Base-by-base conservation (phyloP, 2,797 vertebrate genomes). In the Sphenopsis melanotis region DNA sequence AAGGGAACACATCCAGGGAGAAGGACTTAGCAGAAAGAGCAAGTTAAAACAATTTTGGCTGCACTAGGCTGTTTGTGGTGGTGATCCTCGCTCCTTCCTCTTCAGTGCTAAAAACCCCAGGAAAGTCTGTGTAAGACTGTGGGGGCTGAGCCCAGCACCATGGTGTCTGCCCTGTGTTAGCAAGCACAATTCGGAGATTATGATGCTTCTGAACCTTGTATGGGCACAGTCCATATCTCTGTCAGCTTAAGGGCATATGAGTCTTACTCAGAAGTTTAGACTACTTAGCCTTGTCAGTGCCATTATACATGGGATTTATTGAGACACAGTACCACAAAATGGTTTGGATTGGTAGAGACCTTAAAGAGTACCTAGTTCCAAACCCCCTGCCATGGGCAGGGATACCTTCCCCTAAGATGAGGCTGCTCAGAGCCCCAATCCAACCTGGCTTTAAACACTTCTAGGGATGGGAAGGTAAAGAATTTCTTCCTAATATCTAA, bases 1-100 rank as follows among this genome's bases (percentile, higher is more conserved):
- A 92, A 90, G 46, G 15, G 59, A 80, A 57, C 3, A 1, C 32
- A n/a, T 30, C 37, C 64, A 92, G 53, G 37, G 41, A 90, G 26
- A 65, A 80, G 56, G 32, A 83, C 29, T 36, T 75, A 64, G 27
- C 68, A 80, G 61, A 71, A 89, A 75, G 50, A 50, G 34, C 42
- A 75, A 37, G 32, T 66, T 79, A 66, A 66, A 91, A 77, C 37
- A 63, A 49, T 17, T 84, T 55, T 89, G 89, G 52, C 71, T 74
- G 34, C 18, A n/a, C 24, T 42, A 55, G 26, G 27, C 36, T 82
- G 14, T 22, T 61, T 50, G 57, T 21, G 32, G 15, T 42, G 11
- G 20, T 75, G 68, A 87, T 79, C 21, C 37, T 82, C 1, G 1
- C 53, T 92, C 30, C n/a, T 83, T 80, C 39, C 71, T 92, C 49